phyloP scores from a whole-genome alignment of 2,888 invertebrate species.

The Halictus quadricinctus region DNA sequence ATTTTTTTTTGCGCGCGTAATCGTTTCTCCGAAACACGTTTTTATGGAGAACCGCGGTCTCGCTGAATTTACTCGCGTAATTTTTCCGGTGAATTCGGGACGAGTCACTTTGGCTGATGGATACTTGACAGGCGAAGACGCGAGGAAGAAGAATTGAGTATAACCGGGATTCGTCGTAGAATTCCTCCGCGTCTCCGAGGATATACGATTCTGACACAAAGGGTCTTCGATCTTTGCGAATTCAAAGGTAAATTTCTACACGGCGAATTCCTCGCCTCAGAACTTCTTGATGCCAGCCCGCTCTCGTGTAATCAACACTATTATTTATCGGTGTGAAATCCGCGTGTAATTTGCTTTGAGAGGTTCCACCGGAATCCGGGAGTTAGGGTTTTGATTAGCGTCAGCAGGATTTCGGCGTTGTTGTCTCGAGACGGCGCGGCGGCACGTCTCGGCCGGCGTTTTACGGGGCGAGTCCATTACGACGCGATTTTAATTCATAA shows the following conservation, averaged over 20 bases:
- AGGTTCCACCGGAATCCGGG: slow-evolving; percentile 3
- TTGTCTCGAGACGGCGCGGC: not conserved
- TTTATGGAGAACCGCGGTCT: not conserved
- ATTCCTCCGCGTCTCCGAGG: slow-evolving; percentile 19
- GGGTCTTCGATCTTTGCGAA: slow-evolving; percentile 41
- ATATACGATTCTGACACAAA: slow-evolving; percentile 29
- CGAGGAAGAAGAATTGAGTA: not conserved
- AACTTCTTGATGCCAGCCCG: slow-evolving; percentile 35
- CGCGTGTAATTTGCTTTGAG: slow-evolving; percentile 43
- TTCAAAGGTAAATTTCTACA: slow-evolving; percentile 49
- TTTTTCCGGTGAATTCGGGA: not conserved
- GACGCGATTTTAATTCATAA: not conserved
- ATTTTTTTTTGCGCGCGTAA: not conserved
- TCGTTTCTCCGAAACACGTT: not conserved
- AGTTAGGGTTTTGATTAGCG: slow-evolving; percentile 11
- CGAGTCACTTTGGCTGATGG: not conserved
- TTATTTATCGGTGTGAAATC: slow-evolving; percentile 59
- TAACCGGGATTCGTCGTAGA: not conserved
- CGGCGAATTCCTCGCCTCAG: slow-evolving; percentile 46
- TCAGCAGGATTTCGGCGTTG: not conserved
- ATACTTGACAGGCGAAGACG: not conserved
- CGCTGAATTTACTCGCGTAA: not conserved
- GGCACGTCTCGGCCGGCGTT: not conserved
- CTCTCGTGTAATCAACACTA: slow-evolving; percentile 50
- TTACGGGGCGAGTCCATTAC: not conserved